These are phyloP conservation scores for Portunus trituberculatus DNA, from an alignment of 1,140 invertebrate species.

Conservation along the genomic window DNA sequence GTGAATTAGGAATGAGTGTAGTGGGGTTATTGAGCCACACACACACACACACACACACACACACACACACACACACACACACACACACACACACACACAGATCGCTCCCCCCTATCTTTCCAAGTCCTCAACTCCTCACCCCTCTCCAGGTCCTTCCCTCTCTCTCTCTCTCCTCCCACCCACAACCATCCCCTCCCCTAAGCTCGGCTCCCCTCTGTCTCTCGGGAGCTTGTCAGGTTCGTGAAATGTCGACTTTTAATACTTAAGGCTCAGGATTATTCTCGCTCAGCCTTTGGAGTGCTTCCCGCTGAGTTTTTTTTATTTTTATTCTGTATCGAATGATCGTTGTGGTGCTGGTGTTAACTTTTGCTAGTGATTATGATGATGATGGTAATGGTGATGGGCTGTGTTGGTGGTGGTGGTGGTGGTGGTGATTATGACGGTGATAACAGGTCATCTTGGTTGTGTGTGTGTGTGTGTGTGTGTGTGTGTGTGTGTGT, in stretches of 20 bases:
- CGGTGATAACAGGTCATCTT: background rate
- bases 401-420: background rate
- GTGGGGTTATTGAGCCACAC: background rate
- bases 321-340: background rate
- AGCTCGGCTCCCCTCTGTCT: background rate
- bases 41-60: constrained; percentile 20
- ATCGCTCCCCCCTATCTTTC: too few relatives aligned
- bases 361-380: background rate
- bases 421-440: background rate
- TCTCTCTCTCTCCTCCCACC: too few relatives aligned
- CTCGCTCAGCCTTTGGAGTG: background rate
- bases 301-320: background rate
- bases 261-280: background rate
- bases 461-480: too few relatives aligned
- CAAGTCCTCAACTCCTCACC: too few relatives aligned
- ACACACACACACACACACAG: too few relatives aligned
- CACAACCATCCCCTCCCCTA: too few relatives aligned
- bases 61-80: constrained; percentile 12
- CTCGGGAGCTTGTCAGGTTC: background rate
- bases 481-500: too few relatives aligned
- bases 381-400: background rate
- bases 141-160: too few relatives aligned
- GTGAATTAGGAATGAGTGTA: constrained; percentile 13
- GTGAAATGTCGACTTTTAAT: background rate
- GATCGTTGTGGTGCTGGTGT: background rate